Evolutionary conservation across 2,888 invertebrate species (phyloP), one percentile per base, ranked within the genome.

Genomic region (Epinotia ramella): DNA sequence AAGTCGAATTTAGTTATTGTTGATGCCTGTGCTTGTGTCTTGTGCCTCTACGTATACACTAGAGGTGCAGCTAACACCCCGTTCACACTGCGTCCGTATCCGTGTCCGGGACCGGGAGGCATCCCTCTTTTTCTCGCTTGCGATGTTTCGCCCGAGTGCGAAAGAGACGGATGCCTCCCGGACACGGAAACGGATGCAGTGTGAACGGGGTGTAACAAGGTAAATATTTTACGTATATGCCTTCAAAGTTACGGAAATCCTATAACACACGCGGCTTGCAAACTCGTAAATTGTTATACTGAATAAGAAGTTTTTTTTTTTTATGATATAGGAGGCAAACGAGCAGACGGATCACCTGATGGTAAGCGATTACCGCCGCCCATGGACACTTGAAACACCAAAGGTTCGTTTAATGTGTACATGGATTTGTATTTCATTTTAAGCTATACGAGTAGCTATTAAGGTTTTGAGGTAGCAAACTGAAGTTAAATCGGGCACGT

Each of bases 221-320:
- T 66, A 72, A 76, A 67, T 63, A 76, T 76, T 72, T 76, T 66
- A 67, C 67, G 67, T 72, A 20, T 56, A 72, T 62, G 76, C 62
- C 67, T 56, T 72, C 62, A 72, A 67, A 76, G 71, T 76, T 72
- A 57, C 67, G 67, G 67, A 67, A 76, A 71, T 72, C 62, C 67
- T 72, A 71, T 71, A 71, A 71, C 71, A 66, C 71, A 66, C 24
- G 20, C 57, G 44, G 65, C 40, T 53, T 44, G 33, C 56, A 66
- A 67, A 67, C 18, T 60, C 53, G 49, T 60, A 62, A 57, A 40
- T 49, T 60, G 28, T 53, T 66, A 20, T 20, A 24, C 16, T 56
- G 33, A 46, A 57, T 74, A 40, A 24, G 46, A 56, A 73, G 40
- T n/a, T n/a, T n/a, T n/a, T n/a, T n/a, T n/a, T n/a, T n/a, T n/a